These are phyloP conservation scores for Ophion costatus DNA, from an alignment of 2,888 invertebrate genomes.

Conservation along the genomic window DNA sequence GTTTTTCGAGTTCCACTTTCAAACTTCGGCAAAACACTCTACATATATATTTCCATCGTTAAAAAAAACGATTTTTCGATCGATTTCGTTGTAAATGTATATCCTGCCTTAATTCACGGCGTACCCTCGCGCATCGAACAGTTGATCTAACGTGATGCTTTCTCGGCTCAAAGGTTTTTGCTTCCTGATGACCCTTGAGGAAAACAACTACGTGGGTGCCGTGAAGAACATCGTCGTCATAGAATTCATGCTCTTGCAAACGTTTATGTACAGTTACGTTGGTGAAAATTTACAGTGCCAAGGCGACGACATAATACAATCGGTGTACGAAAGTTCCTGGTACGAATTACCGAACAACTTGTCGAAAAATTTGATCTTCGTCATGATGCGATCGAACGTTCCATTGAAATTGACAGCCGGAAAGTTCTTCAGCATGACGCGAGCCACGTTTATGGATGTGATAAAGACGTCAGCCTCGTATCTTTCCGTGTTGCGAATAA, in stretches of 20 bases:
- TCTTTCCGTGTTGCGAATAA: slow-evolving; percentile 70
- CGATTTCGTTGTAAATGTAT: too few relatives aligned
- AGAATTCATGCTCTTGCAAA: slow-evolving; percentile 69
- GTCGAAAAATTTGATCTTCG: slow-evolving; percentile 70
- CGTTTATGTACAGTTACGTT: slow-evolving; percentile 71
- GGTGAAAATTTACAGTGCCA: slow-evolving; percentile 72
- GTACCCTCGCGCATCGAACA: not conserved
- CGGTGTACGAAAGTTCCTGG: slow-evolving; percentile 71
- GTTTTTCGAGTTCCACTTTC: too few relatives aligned
- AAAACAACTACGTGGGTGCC: slow-evolving; percentile 57
- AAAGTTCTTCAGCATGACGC: slow-evolving; percentile 70
- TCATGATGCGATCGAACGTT: slow-evolving; percentile 71
- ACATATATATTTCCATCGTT: too few relatives aligned
- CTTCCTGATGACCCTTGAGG: slow-evolving; percentile 67
- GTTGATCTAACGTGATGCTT: not conserved
- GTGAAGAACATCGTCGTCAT: slow-evolving; percentile 65
- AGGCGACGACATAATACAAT: slow-evolving; percentile 67
- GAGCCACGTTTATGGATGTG: slow-evolving; percentile 67
- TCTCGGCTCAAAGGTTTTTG: slow-evolving; percentile 68
- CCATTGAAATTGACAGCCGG: slow-evolving; percentile 70
- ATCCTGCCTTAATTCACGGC: too few relatives aligned
- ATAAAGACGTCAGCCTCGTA: slow-evolving; percentile 71
- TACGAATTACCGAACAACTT: slow-evolving; percentile 68
- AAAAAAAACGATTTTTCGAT: not conserved
- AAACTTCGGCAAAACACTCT: too few relatives aligned